A percentile compares a stretch with the other conserved stretches of the same genome.
Evolutionary conservation across 2,888 invertebrate species (phyloP).

Genomic region (Calliopum simillimum): DNA sequence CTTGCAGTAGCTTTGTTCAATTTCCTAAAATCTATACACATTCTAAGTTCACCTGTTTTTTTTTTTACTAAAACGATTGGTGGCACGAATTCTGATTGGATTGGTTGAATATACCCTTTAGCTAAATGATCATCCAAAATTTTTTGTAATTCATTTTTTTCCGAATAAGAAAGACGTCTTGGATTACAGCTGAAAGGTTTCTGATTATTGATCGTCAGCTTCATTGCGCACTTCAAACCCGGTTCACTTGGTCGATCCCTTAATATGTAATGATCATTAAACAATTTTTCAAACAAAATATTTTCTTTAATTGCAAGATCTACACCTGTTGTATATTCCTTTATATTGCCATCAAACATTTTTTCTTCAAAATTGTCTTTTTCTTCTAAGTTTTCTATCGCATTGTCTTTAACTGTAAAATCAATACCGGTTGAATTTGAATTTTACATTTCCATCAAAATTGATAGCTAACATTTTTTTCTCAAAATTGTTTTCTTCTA

Average conservation of each 20-base stretch:
- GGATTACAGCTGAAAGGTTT: constrained; percentile 12
- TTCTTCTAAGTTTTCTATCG: too few species aligned
- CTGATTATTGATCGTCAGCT: too few species aligned
- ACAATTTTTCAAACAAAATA: constrained; percentile 1
- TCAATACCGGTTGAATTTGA: too few species aligned
- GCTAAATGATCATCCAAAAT: constrained; percentile 20
- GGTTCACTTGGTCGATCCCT: constrained; percentile 17
- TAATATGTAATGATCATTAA: constrained; percentile 11
- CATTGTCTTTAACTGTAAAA: constrained; percentile 13
- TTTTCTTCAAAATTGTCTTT: constrained; percentile 8
- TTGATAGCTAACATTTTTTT: too few species aligned
- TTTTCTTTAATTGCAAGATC: too few species aligned
- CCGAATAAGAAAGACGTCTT: constrained; percentile 19
- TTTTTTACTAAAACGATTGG: constrained; percentile 31
- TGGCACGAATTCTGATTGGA: constrained; percentile 10
- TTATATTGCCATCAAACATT: constrained; percentile 13
- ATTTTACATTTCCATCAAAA: background rate
- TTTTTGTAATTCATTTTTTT: constrained; percentile 24
- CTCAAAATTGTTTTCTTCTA: background rate
- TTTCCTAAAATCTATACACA: constrained; percentile 30
- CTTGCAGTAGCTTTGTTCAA: constrained; percentile 33
- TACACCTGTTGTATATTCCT: background rate
- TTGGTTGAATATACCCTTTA: constrained; percentile 20
- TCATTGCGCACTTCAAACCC: constrained; percentile 14
- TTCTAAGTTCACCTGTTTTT: constrained; percentile 32